Evolutionary conservation across 92 coral and sea anemone genomes (phyloP).

Genomic region (Palythoa grandis): DNA sequence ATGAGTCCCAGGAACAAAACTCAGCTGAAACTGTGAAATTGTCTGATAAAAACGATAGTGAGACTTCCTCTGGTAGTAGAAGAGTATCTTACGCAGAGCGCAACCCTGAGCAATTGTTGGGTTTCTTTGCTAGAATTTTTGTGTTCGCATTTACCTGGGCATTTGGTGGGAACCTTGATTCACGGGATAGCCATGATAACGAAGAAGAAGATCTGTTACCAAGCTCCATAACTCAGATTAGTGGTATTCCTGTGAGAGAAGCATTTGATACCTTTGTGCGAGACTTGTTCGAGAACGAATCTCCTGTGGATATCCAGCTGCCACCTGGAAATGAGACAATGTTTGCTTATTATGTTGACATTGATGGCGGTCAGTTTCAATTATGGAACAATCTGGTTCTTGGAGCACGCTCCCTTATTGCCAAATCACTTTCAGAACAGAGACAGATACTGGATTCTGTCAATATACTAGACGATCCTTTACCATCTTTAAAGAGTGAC

Average conservation of each 20-base stretch:
- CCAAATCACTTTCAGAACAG: constrained; percentile 87
- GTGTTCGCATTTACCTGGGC: constrained; percentile 98
- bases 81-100: constrained; percentile 66
- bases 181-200: constrained; percentile 51
- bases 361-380: constrained; percentile 87
- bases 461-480: constrained; percentile 67
- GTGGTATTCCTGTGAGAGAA: constrained; percentile 46
- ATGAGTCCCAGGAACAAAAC: constrained; percentile 53
- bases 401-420: constrained; percentile 81
- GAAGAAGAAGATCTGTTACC: constrained; percentile 58
- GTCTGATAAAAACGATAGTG: constrained; percentile 58
- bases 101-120: constrained; percentile 63
- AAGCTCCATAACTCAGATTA: constrained; percentile 3
- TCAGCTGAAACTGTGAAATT: constrained; percentile 73
- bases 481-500: constrained; percentile 58
- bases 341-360: constrained; percentile 84
- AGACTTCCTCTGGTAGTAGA: constrained; percentile 45
- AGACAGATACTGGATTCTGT: constrained; percentile 75
- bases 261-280: constrained; percentile 79
- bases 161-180: constrained; percentile 78
- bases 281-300: constrained; percentile 68
- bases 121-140: constrained; percentile 76
- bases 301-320: constrained; percentile 57
- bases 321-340: constrained; percentile 81
- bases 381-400: constrained; percentile 91